Conservation (phyloP, 2,113 vertebrate species). For the Mormyrus iriodes region DNA sequence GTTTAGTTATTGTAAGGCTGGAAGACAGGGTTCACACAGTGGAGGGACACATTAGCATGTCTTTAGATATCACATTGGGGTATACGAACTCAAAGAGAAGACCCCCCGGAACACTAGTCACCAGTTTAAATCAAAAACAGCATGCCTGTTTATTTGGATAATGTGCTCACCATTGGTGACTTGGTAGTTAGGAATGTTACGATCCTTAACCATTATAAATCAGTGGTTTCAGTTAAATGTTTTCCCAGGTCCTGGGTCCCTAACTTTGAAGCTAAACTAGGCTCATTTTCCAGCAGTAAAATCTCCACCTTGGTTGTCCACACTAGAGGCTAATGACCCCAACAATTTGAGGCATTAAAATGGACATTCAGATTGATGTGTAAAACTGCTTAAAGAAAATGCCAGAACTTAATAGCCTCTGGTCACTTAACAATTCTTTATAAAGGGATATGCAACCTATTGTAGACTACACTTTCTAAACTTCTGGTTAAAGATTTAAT, state of each 20-base stretch:
- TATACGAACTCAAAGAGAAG: neutral
- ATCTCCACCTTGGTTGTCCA: slow-evolving; percentile 2
- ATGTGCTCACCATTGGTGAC: neutral
- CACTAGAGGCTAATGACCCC: neutral
- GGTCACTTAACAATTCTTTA: neutral
- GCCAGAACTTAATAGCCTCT: neutral
- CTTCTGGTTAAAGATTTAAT: neutral
- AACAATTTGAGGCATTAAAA: neutral
- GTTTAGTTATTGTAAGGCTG: neutral
- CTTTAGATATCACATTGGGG: neutral
- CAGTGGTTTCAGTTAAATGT: neutral
- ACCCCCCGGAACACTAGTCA: neutral
- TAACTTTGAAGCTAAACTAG: neutral
- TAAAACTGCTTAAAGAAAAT: slow-evolving; percentile 8
- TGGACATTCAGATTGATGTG: neutral
- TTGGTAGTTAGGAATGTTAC: neutral
- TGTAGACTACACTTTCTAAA: neutral
- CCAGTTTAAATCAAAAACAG: neutral
- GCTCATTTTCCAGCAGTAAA: slow-evolving; percentile 1
- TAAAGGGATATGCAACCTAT: neutral
- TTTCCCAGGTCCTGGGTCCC: neutral
- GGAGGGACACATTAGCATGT: neutral
- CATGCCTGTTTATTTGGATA: neutral
- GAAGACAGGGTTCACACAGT: neutral
- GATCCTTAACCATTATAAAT: slow-evolving; percentile 4